These are phyloP conservation scores for Philypnodon macrostomus DNA, from an alignment of 2,797 vertebrate species.

Conservation along the genomic window DNA sequence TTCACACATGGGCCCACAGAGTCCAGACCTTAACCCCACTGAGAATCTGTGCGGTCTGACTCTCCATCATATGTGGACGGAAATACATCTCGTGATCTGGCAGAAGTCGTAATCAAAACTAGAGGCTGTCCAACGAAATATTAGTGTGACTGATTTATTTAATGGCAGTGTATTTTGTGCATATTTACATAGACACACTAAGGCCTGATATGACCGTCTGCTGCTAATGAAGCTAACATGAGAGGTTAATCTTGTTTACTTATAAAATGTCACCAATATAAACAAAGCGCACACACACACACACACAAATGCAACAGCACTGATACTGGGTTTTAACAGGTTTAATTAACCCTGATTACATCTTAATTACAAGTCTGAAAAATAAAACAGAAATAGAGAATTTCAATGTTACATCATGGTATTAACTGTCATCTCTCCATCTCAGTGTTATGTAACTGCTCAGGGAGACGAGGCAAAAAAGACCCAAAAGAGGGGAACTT, in stretches of 20 bases:
- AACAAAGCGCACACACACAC: slow-evolving; percentile 43
- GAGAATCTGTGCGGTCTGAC: no score
- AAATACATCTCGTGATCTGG: no score
- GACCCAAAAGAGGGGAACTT: slow-evolving; percentile 57
- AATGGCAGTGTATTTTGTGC: no score
- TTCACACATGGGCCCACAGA: no score
- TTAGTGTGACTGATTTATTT: no score
- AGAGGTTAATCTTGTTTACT: slow-evolving; percentile 62
- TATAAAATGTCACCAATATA: slow-evolving; percentile 10
- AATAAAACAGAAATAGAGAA: slow-evolving; percentile 71
- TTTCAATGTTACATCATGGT: slow-evolving; percentile 81
- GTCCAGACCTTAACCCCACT: no score
- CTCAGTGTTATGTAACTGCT: slow-evolving; percentile 74
- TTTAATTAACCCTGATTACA: slow-evolving; percentile 87
- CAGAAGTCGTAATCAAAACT: no score
- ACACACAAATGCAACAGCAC: slow-evolving; percentile 48
- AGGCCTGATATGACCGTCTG: not conserved
- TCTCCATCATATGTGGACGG: no score
- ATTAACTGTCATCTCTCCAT: slow-evolving; percentile 73
- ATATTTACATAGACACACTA: slow-evolving; percentile 13
- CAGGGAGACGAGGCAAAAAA: slow-evolving; percentile 53
- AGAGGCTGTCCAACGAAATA: no score
- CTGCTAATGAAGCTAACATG: slow-evolving; percentile 21
- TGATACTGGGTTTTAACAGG: slow-evolving; percentile 74
- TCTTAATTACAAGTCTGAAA: slow-evolving; percentile 80